phyloP scores from a whole-genome alignment of 1,140 invertebrate species.

The Myzus persicae region DNA sequence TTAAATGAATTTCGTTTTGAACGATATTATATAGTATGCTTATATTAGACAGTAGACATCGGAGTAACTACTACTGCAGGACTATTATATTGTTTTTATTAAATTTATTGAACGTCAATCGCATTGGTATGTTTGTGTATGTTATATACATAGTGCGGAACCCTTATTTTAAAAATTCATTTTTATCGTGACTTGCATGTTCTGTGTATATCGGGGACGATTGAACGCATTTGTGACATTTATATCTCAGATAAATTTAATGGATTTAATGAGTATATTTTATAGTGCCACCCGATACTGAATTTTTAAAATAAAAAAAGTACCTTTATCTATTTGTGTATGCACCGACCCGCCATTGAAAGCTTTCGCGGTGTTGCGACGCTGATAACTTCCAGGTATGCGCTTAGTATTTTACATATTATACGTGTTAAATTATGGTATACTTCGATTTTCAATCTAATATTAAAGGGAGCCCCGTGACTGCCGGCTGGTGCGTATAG shows the following conservation, averaged over 20 bases:
- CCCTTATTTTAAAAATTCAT: not conserved
- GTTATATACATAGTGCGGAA: not conserved
- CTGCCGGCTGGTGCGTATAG: not conserved
- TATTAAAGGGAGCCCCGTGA: not conserved
- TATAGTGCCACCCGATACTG: not conserved
- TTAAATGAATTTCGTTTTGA: not conserved
- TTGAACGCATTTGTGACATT: not conserved
- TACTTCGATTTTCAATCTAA: not conserved
- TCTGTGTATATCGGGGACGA: not conserved
- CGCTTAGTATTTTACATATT: too few relatives aligned
- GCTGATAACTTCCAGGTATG: not conserved
- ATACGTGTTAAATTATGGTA: not conserved
- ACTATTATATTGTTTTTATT: not conserved
- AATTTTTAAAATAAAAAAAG: not conserved
- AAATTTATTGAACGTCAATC: not conserved
- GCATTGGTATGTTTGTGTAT: not conserved
- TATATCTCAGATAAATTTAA: not conserved
- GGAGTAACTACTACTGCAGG: not conserved
- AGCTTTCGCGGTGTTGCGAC: not conserved
- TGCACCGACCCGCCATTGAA: not conserved
- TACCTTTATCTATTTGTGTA: not conserved
- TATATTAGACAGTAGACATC: not conserved
- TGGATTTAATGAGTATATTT: not conserved
- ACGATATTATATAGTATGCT: not conserved
- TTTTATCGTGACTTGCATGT: not conserved